Percentiles rank a stretch among this genome's conserved stretches.
Conservation (phyloP, 2,113 vertebrate species). For the Panthera leo region DNA sequence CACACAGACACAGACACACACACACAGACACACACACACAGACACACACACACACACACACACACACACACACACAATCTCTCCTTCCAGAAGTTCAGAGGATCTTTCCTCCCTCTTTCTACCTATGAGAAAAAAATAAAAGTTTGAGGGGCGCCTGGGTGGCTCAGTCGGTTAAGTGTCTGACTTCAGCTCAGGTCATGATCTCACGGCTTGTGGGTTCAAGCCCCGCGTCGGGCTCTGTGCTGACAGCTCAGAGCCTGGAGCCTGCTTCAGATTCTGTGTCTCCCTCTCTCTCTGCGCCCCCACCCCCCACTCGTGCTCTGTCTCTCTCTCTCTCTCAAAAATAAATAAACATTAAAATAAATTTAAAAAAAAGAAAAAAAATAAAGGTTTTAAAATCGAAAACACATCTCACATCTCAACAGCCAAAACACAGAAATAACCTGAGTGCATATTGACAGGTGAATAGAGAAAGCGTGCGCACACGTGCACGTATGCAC, state of each 20-base stretch:
- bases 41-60: not conserved
- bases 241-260: too few species aligned
- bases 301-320: too few species aligned
- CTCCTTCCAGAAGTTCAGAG: not conserved
- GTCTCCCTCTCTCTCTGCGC: too few species aligned
- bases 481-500: fast-evolving
- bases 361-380: not conserved
- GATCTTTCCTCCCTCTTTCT: not conserved
- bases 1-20: not conserved
- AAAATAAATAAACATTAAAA: too few species aligned
- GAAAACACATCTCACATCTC: not conserved
- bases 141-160: too few species aligned
- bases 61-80: not conserved
- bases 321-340: too few species aligned
- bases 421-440: not conserved
- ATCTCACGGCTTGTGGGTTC: too few species aligned
- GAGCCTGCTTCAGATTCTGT: too few species aligned
- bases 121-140: not conserved
- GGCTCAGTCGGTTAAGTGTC: too few species aligned
- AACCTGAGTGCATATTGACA: not conserved
- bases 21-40: not conserved
- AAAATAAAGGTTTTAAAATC: conserved; percentile 25
- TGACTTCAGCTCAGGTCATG: too few species aligned
- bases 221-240: too few species aligned
- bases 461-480: not conserved